Base-by-base conservation (phyloP, 2,113 vertebrate species). In the Gallinago undulata region DNA sequence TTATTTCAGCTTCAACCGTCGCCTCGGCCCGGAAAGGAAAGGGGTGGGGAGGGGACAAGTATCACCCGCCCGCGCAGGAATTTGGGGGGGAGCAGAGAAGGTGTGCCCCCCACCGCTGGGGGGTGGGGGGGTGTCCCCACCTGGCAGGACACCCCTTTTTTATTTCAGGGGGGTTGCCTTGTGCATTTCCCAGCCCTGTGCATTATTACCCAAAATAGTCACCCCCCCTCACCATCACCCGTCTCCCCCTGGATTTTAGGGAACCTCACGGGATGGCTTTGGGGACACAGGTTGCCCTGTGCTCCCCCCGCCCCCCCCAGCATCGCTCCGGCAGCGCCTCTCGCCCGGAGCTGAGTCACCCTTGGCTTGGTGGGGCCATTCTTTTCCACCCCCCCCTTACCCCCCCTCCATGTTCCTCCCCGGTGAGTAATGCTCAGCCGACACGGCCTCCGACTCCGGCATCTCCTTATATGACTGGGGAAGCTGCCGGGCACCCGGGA, bases 381-480 rank as follows among this genome's bases (percentile, higher is more conserved):
- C 19, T 45, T 19, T 66, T 53, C 63, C 90, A 57, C 22, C 43
- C 43, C 43, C 22, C 43, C 43, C 43, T 14, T 15, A 12, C 24
- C 76, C 57, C 22, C 56, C 47, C 43, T 23, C 56, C 70, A 11
- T 95, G 66, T 31, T 80, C 92, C 93, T 94, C 53, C 86, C 89
- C 27, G 19, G 73, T 97, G 97, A 97, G 96, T 97, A 97, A 97
- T 84, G 80, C 77, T 96, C 96, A 89, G 87, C 74, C 73, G 31
- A 24, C 57, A 25, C 66, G 10, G 55, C 81, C 70, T 63, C 80
- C 28, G 33, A 83, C 69, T 91, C 96, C 87, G 5, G 53, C 95
- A 95, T 97, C 97, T 97, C 88, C 88, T 92, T 94, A 95, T 96
- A 96, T 96, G 96, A 96, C 96, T 48, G 23, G 35, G 24, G 85